Base-by-base conservation (phyloP, 2,888 invertebrate species). In the Rhaphigaster nebulosa region DNA sequence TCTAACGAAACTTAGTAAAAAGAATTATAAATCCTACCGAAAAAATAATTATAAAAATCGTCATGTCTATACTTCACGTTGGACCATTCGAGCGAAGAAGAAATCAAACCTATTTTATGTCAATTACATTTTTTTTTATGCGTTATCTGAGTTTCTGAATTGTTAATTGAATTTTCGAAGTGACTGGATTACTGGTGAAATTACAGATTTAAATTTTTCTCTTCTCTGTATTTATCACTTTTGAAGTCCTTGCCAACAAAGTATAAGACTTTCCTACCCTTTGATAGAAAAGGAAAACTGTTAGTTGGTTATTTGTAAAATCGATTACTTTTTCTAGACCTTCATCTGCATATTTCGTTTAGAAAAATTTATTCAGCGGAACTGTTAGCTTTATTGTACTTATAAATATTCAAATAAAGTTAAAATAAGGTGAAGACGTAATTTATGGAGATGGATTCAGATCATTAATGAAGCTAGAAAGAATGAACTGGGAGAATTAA, bases 281-380 rank as follows among this genome's bases (percentile, higher is more conserved):
- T 12, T 60, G 60, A 60, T 60, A 60, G n/a, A 12, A 60, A n/a
- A 12, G 60, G 60, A 60, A 60, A n/a, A 60, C n/a, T 60, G 13
- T 60, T 56, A 56, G 23, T 56, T 56, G 8, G 56, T 5, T 56
- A 26, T 26, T 60, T 60, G n/a, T n/a, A n/a, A 12, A 1, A n/a
- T 60, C 12, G n/a, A n/a, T 60, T 60, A 10, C 60, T 60, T n/a
- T 54, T 60, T n/a, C 60, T 3, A 12, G 26, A 0, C 56, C 26
- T 56, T n/a, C n/a, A 60, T 60, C n/a, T 60, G 60, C 60, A 60
- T 60, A n/a, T 60, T 60, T 26, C 60, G 60, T 60, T n/a, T n/a
- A 60, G 60, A n/a, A 60, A n/a, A 60, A n/a, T n/a, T 10, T 60
- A 60, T 60, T 60, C 60, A n/a, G n/a, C 12, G 12, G 60, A 60